Percentiles rank a stretch among this genome's conserved stretches.
These are phyloP conservation scores for Euphysa ruthae DNA, from an alignment of 30 jellyfish, hydroid and myxozoan species.

Conservation along the genomic window DNA sequence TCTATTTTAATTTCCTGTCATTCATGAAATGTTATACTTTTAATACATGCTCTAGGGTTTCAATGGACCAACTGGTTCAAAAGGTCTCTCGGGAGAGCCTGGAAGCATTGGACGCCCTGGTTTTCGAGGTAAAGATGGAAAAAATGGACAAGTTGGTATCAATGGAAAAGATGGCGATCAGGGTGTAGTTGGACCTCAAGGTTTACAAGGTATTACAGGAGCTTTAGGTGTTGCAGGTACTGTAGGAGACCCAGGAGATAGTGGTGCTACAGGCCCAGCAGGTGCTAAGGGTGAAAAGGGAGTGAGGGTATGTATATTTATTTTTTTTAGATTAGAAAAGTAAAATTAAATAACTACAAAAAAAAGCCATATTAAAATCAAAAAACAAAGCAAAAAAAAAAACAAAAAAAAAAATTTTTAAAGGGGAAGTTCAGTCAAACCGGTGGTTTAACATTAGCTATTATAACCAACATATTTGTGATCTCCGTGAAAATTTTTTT, in stretches of 20 bases:
- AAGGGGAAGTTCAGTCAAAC: too few relatives aligned
- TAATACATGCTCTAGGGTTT: too few relatives aligned
- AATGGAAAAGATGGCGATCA: conserved; percentile 79
- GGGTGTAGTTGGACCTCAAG: conserved; percentile 82
- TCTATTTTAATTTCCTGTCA: too few relatives aligned
- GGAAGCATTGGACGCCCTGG: conserved; percentile 73
- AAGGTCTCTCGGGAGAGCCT: conserved; percentile 88
- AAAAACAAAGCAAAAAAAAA: too few relatives aligned
- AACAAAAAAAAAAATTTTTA: too few relatives aligned
- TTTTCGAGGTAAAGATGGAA: conserved; percentile 50
- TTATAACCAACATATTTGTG: too few relatives aligned
- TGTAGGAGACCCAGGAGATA: conserved; percentile 31
- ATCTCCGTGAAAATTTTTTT: too few relatives aligned
- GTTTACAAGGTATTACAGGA: conserved; percentile 19
- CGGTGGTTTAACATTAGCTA: too few relatives aligned
- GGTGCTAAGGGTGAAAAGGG: conserved; percentile 36
- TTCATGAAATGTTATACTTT: too few relatives aligned
- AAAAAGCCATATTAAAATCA: too few relatives aligned
- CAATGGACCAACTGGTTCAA: conserved; percentile 72
- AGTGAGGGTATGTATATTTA: background rate
- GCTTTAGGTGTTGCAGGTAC: conserved; percentile 3
- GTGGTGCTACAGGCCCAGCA: conserved; percentile 12
- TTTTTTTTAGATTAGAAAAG: background rate
- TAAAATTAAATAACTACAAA: too few relatives aligned
- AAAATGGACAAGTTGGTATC: conserved; percentile 55